Percentiles rank a stretch among this genome's conserved stretches.
phyloP scores from a whole-genome alignment of 2,888 invertebrate genomes.

The Apamea epomidion region DNA sequence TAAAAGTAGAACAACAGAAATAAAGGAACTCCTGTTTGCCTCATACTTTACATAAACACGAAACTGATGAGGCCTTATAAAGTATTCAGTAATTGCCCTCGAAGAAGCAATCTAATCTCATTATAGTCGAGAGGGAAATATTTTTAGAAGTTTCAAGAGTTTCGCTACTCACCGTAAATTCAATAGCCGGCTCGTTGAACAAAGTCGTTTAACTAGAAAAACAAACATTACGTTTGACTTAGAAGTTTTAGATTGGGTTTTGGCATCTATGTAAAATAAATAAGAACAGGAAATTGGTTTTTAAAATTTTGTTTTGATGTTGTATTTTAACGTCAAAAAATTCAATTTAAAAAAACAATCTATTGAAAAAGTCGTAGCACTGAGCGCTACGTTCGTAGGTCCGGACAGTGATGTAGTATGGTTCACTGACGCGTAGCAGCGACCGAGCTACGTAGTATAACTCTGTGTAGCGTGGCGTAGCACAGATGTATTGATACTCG shows the following conservation, averaged over 20 bases:
- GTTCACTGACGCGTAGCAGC: conserved; percentile 59
- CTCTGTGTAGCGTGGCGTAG: conserved; percentile 52
- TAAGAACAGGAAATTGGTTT: conserved; percentile 41
- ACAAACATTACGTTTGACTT: conserved; percentile 72
- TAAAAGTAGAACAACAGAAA: conserved; percentile 24
- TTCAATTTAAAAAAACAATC: conserved; percentile 37
- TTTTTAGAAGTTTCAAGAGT: conserved; percentile 68
- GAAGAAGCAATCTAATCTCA: conserved; percentile 61
- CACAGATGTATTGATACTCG: conserved; percentile 45
- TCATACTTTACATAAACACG: conserved; percentile 17
- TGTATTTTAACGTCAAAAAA: not conserved
- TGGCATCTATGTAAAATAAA: conserved; percentile 53
- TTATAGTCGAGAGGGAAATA: conserved; percentile 51
- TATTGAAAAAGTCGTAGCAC: conserved; percentile 40
- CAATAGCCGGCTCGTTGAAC: conserved; percentile 66
- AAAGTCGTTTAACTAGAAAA: conserved; percentile 73
- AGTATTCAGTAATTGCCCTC: conserved; percentile 56
- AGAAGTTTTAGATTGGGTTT: conserved; percentile 72
- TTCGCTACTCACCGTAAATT: conserved; percentile 68
- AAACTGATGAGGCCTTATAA: conserved; percentile 57
- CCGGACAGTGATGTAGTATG: conserved; percentile 61
- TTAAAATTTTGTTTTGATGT: conserved; percentile 19
- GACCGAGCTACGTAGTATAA: conserved; percentile 48
- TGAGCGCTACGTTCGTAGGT: conserved; percentile 55
- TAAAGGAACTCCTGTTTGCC: conserved; percentile 11